phyloP scores from a whole-genome alignment of 2,797 vertebrate species.

The Sphenopsis melanotis region DNA sequence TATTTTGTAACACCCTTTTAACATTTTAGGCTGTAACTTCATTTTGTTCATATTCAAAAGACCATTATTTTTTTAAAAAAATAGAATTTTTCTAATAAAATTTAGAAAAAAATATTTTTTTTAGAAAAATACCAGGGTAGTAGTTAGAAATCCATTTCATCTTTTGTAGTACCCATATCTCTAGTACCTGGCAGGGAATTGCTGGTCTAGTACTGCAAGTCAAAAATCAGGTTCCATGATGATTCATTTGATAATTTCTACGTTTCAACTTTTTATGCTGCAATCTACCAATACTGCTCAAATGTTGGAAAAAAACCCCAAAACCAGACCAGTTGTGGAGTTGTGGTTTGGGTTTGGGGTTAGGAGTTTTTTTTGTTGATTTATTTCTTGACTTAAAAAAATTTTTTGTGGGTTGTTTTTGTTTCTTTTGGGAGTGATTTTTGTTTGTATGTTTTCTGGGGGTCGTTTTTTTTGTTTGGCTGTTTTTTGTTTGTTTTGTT shows the following conservation, averaged over 20 bases:
- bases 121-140: background rate
- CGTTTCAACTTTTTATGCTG: background rate
- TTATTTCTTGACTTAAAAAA: no score
- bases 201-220: background rate
- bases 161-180: background rate
- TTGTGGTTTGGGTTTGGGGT: background rate
- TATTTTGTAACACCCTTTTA: background rate
- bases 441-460: background rate
- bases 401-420: background rate
- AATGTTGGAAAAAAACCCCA: background rate
- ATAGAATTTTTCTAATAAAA: no score
- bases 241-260: background rate
- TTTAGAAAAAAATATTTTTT: background rate
- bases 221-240: background rate
- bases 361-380: background rate
- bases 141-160: background rate
- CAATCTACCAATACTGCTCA: background rate
- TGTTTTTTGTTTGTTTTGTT: no score
- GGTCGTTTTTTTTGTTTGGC: fast-evolving
- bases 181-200: background rate
- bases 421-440: background rate
- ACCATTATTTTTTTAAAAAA: background rate
- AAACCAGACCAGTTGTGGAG: background rate
- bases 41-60: background rate
- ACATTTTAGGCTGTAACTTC: background rate